Evolutionary conservation across 2,797 vertebrate species (phyloP).

Genomic region (Bufotes viridis): DNA sequence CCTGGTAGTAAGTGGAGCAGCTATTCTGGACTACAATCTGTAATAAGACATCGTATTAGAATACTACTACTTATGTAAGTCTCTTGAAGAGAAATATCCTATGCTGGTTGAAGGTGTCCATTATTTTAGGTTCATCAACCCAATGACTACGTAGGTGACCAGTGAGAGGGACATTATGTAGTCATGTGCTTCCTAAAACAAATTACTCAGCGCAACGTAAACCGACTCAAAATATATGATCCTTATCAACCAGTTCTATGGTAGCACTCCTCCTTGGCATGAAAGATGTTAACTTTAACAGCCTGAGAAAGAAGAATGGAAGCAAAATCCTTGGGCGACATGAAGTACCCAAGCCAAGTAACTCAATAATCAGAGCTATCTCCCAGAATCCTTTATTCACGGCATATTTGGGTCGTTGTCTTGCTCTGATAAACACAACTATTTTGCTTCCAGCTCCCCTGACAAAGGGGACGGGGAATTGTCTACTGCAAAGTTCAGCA

Average conservation of each 20-base stretch:
- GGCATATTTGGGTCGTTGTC: conserved; percentile 41
- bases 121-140: background rate
- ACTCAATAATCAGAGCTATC: conserved; percentile 17
- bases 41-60: background rate
- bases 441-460: conserved; percentile 44
- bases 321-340: conserved; percentile 25
- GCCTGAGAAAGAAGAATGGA: background rate
- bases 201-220: background rate
- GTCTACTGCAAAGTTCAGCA: conserved; percentile 48
- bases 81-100: background rate
- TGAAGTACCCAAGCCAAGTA: conserved; percentile 17
- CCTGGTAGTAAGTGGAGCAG: background rate
- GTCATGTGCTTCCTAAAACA: background rate
- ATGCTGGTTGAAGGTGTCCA: background rate
- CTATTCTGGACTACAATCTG: background rate
- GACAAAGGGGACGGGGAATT: conserved; percentile 34
- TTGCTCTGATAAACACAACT: conserved; percentile 53
- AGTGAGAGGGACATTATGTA: background rate
- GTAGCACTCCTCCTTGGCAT: background rate
- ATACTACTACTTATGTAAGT: background rate
- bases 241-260: background rate
- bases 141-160: background rate
- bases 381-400: conserved; percentile 43
- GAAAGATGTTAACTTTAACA: background rate
- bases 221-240: background rate